Base-by-base conservation (phyloP, 2,113 vertebrate genomes). In the Caracal caracal region DNA sequence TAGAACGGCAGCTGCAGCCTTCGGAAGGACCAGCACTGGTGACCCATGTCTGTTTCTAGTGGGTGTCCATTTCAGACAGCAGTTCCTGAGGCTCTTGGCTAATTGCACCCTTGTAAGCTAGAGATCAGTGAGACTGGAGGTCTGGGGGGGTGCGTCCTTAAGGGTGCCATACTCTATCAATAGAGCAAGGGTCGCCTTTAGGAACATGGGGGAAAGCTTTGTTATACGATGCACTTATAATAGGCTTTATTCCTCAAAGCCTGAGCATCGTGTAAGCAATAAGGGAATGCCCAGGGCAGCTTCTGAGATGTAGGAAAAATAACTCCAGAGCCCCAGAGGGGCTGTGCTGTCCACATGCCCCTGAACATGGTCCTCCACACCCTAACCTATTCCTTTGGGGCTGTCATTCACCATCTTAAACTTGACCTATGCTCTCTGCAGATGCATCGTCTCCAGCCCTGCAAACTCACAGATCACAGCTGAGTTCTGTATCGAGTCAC, bases 401-500 rank as follows among this genome's bases (percentile, higher is more conserved):
- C 33, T 66, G 59, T 9, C 70, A 0, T 9, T n/a, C 33, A 22
- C 35, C 7, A 0, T 35, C 43, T n/a, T 78, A 70, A n/a, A 61
- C 28, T 20, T 19, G 65, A 35, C 33, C 70, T 73, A 1, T 7
- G 35, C 16, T n/a, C 87, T 49, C 56, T 19, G 3, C 47, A 1
- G 33, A 71, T n/a, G 16, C 40, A 33, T 43, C 43, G 43, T 26
- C 76, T 56, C 70, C 26, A 35, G n/a, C 53, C 35, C 28, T 22
- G 19, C 70, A 61, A 73, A 51, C 63, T 47, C 86, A n/a, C 83
- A 40, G 3, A 22, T n/a, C 47, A 0, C 82, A 35, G 12, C 26
- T 30, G 33, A 16, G 0, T n/a, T 35, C 59, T 26, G 1, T 5
- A 30, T 78, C 16, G 2, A 59, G 43, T 28, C 76, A 0, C 11